These are phyloP conservation scores for Syngnathus floridae DNA, from an alignment of 2,113 vertebrate genomes.

Conservation along the genomic window DNA sequence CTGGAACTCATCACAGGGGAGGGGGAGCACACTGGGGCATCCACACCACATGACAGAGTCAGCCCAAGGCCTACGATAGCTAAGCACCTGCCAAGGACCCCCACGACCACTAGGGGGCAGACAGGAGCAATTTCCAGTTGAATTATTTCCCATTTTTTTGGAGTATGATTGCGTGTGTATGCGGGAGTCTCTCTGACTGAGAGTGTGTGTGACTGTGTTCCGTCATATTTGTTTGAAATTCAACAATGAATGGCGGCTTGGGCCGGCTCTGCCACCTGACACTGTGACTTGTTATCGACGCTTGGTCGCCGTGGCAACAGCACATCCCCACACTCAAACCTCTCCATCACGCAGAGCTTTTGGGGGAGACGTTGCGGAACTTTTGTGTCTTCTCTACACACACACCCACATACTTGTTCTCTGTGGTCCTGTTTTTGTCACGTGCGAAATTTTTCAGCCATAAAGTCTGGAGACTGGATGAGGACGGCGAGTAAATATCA, in stretches of 20 bases:
- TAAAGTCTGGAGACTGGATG: constrained; percentile 18
- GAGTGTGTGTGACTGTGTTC: no score
- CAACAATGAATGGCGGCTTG: not conserved
- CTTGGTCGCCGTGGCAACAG: not conserved
- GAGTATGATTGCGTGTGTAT: not conserved
- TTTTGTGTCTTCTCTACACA: constrained; percentile 45
- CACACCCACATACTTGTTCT: constrained; percentile 37
- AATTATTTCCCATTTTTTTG: not conserved
- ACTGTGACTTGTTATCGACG: not conserved
- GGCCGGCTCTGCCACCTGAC: not conserved
- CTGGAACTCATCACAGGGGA: not conserved
- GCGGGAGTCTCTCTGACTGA: no score
- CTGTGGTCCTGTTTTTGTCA: constrained; percentile 38
- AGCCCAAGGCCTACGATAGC: not conserved
- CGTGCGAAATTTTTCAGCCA: constrained; percentile 40
- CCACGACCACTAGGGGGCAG: not conserved
- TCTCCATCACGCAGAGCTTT: not conserved
- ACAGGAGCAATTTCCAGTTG: not conserved
- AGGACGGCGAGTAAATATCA: not conserved
- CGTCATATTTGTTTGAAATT: no score
- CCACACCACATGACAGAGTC: not conserved
- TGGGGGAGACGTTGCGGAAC: constrained; percentile 15
- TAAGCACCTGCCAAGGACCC: not conserved
- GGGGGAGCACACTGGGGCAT: not conserved
- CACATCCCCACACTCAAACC: not conserved